Evolutionary conservation across 1,140 invertebrate species (phyloP).

Genomic region (Nixonia krombeini): DNA sequence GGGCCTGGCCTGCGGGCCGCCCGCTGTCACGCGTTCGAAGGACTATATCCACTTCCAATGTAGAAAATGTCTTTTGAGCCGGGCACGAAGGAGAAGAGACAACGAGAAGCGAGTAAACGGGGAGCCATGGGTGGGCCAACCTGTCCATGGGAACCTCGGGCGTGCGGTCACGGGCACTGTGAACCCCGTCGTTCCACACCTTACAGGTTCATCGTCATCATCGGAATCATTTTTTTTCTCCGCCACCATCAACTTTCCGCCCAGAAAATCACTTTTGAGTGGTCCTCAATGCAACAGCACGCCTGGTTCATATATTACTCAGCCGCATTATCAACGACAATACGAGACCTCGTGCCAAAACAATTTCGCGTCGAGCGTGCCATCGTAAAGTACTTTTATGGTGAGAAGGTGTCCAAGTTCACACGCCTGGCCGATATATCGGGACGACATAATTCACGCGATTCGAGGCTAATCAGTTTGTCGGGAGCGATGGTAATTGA

Average conservation of each 20-base stretch:
- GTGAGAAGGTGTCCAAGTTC: slow-evolving; percentile 49
- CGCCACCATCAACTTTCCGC: slow-evolving; percentile 17
- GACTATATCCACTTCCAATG: slow-evolving; percentile 48
- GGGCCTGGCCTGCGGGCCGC: slow-evolving; percentile 32
- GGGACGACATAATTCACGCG: slow-evolving; percentile 11
- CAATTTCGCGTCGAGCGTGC: slow-evolving; percentile 1
- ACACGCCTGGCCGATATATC: slow-evolving; percentile 57
- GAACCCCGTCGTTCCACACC: slow-evolving; percentile 48
- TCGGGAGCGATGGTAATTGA: slow-evolving; percentile 55
- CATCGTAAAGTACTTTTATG: slow-evolving; percentile 52
- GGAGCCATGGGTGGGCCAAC: slow-evolving; percentile 56
- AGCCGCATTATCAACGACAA: not conserved
- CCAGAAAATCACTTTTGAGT: slow-evolving; percentile 17
- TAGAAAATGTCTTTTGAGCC: slow-evolving; percentile 45
- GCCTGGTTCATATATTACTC: not conserved
- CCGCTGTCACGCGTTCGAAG: slow-evolving; percentile 50
- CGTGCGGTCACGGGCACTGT: slow-evolving; percentile 25
- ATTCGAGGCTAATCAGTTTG: slow-evolving; percentile 11
- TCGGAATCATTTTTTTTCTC: slow-evolving; percentile 5
- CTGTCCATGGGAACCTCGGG: slow-evolving; percentile 41
- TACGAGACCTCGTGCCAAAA: not conserved
- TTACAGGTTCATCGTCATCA: slow-evolving; percentile 41
- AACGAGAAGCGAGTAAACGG: slow-evolving; percentile 28
- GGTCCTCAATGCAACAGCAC: no score
- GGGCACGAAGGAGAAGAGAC: slow-evolving; percentile 11